Evolutionary conservation across 2,113 vertebrate genomes (phyloP), one percentile per base, ranked within the genome.

Genomic region (Drymodes brunneopygia): DNA sequence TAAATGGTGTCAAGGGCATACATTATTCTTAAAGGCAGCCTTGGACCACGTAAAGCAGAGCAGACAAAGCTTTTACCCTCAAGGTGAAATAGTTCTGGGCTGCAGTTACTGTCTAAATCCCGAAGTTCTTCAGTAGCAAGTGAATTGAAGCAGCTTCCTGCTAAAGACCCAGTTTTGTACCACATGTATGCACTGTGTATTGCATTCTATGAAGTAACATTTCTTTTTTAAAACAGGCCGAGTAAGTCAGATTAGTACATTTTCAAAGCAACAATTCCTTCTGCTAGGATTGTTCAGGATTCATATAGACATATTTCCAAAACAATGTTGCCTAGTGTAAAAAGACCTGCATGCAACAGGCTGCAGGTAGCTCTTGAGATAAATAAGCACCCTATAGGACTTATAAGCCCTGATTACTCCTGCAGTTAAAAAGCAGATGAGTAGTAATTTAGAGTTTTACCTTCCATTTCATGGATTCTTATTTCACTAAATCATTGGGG

Each of bases 401-500:
- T 81, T 81, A 42, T 88, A 73, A 82, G 58, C 25, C 33, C 74
- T 29, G 18, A 85, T 90, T 85, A 94, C 24, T 65, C 57, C 7
- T 15, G 6, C 15, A 40, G 45, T 54, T 87, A 50, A 85, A 96
- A 94, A 70, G 67, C 64, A 92, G 67, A n/a, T 85, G 64, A 97
- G n/a, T 79, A 79, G 21, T 27, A 87, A 48, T 28, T 96, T 93
- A 69, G 65, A 57, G 73, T 80, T 97, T 98, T 95, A 91, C 71
- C 74, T 92, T 95, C 53, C 74, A 83, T 88, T 90, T 95, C 66
- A 78, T 74, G 31, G 28, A 97, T 77, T 70, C 23, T 86, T n/a
- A 86, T 94, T 97, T 94, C 56, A 92, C 31, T 81, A 86, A 86
- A 90, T 91, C 44, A 45, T 27, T 88, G 23, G 7, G 50, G 81